A percentile compares a stretch with the other conserved stretches of the same genome.
phyloP scores from a whole-genome alignment of 1,140 invertebrate genomes.

The Drosophila orosa region DNA sequence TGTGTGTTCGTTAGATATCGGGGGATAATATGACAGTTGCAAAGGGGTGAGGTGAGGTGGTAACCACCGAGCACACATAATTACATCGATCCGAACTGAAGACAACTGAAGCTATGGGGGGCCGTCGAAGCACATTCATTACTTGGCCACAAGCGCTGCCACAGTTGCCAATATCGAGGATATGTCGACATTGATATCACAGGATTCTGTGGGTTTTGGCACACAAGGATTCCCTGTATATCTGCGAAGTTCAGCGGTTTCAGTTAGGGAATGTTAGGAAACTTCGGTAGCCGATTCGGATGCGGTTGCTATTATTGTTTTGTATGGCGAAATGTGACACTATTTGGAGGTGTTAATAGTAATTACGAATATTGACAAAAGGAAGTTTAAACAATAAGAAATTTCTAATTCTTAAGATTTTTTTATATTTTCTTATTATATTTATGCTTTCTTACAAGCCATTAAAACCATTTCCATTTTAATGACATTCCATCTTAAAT shows the following conservation, averaged over 20 bases:
- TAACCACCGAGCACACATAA: slow-evolving; percentile 51
- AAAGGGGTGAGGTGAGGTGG: neutral
- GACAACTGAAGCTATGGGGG: slow-evolving; percentile 32
- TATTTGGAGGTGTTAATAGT: neutral
- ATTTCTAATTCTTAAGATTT: neutral
- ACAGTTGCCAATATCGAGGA: slow-evolving; percentile 36
- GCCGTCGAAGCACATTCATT: slow-evolving; percentile 63
- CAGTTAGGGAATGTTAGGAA: neutral
- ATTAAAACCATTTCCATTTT: neutral
- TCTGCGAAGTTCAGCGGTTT: neutral
- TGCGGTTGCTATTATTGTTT: neutral
- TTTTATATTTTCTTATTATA: neutral
- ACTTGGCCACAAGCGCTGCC: slow-evolving; percentile 53
- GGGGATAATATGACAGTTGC: slow-evolving; percentile 1
- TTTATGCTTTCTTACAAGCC: neutral
- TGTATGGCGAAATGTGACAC: neutral
- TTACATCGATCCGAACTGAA: slow-evolving; percentile 49
- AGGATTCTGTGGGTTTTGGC: slow-evolving; percentile 10
- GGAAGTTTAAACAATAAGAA: too few relatives aligned
- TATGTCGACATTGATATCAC: slow-evolving; percentile 13
- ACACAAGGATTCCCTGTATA: neutral
- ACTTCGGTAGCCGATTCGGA: too few relatives aligned
- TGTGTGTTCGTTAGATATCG: neutral
- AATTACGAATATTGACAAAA: neutral
- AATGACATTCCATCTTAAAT: neutral